phyloP scores from a whole-genome alignment of 2,888 invertebrate species.

The Osmoderma eremita region DNA sequence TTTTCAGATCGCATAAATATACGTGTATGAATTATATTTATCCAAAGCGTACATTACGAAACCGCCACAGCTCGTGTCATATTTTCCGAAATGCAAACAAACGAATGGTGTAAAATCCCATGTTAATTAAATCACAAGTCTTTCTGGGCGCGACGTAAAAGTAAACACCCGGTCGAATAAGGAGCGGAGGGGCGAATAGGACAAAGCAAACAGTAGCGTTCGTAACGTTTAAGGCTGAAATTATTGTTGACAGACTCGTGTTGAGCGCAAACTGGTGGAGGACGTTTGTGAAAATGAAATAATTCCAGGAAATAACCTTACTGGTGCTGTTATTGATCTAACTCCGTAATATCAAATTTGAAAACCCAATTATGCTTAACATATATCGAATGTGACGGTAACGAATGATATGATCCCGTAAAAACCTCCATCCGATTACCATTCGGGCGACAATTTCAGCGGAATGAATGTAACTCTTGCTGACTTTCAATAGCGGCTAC shows the following conservation, averaged over 20 bases:
- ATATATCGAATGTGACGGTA: slow-evolving; percentile 44
- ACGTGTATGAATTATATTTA: too few relatives aligned
- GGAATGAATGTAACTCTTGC: slow-evolving; percentile 28
- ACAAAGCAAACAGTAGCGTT: slow-evolving; percentile 36
- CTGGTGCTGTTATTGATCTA: slow-evolving; percentile 45
- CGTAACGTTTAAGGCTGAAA: slow-evolving; percentile 32
- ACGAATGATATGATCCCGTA: slow-evolving; percentile 46
- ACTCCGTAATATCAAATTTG: slow-evolving; percentile 45
- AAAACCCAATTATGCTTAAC: slow-evolving; percentile 47
- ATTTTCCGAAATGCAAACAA: slow-evolving; percentile 23
- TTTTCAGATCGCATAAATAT: too few relatives aligned
- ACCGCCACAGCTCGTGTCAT: background rate
- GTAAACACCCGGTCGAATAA: slow-evolving; percentile 37
- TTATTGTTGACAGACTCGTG: slow-evolving; percentile 34
- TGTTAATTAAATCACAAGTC: slow-evolving; percentile 43
- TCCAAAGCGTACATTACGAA: background rate
- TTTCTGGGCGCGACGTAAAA: slow-evolving; percentile 27
- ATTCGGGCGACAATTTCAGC: slow-evolving; percentile 40
- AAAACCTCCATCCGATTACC: slow-evolving; percentile 47
- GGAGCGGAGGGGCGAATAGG: slow-evolving; percentile 22
- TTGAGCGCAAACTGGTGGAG: slow-evolving; percentile 10
- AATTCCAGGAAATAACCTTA: slow-evolving; percentile 29
- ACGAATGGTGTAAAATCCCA: slow-evolving; percentile 39
- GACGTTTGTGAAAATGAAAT: slow-evolving; percentile 30
- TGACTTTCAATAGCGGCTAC: slow-evolving; percentile 53